A percentile compares a stretch with the other conserved stretches of the same genome.
These are phyloP conservation scores for Microcebus murinus DNA, from an alignment of 2,113 vertebrate genomes.

Conservation along the genomic window DNA sequence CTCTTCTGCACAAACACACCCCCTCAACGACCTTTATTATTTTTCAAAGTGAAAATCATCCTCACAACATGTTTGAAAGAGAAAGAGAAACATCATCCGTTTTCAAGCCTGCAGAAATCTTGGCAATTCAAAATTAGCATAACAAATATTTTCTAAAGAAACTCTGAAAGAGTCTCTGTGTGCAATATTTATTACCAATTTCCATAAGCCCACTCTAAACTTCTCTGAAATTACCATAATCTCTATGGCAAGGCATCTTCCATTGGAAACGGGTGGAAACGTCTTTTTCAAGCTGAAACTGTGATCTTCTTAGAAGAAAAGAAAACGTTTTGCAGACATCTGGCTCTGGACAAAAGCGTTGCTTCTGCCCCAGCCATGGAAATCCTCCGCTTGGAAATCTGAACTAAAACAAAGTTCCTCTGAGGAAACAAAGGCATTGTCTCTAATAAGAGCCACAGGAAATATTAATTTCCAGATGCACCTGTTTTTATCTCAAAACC, in stretches of 20 bases:
- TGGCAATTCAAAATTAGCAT: conserved; percentile 10
- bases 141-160: conserved; percentile 11
- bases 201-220: not conserved
- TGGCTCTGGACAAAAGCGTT: not conserved
- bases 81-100: not conserved
- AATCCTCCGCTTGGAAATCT: not conserved
- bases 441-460: not conserved
- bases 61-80: not conserved
- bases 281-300: not conserved
- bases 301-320: not conserved
- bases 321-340: not conserved
- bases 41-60: not conserved
- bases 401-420: not conserved
- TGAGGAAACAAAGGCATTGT: not conserved
- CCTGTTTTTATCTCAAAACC: not conserved
- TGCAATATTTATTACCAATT: not conserved
- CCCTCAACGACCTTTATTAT: not conserved
- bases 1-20: not conserved
- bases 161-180: not conserved
- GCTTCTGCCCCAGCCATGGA: not conserved
- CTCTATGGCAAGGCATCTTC: not conserved
- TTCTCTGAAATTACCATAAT: not conserved
- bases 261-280: not conserved
- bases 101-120: not conserved
- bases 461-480: rapidly evolving